Percentiles rank a stretch among this genome's conserved stretches.
phyloP scores from a whole-genome alignment of 2,797 vertebrate species.

The Ctenosaura bakeri region DNA sequence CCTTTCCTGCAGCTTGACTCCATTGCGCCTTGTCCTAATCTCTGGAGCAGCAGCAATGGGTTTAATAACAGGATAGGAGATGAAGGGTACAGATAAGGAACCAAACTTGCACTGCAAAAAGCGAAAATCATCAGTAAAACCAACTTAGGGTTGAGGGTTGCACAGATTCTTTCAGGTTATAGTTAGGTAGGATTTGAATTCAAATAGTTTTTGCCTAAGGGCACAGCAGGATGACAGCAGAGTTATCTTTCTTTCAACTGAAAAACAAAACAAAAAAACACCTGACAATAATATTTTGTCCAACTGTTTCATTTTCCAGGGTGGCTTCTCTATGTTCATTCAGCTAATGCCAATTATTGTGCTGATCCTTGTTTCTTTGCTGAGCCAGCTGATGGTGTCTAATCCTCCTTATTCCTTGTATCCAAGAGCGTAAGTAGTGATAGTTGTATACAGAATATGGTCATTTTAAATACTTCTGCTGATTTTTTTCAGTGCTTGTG shows the following conservation, averaged over 20 bases:
- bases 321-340: slow-evolving; percentile 98
- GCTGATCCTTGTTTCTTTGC: slow-evolving; percentile 93
- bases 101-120: not conserved
- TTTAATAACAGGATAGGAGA: not conserved
- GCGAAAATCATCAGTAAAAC: not conserved
- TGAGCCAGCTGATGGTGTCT: slow-evolving; percentile 98
- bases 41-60: not conserved
- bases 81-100: not conserved
- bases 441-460: slow-evolving; percentile 20
- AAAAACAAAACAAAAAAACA: not conserved
- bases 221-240: not conserved
- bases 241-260: not conserved
- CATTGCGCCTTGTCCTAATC: too few relatives aligned
- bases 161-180: not conserved
- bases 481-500: not conserved
- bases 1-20: too few relatives aligned
- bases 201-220: not conserved
- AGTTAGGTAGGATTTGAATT: not conserved
- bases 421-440: slow-evolving; percentile 90
- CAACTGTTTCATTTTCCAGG: slow-evolving; percentile 80
- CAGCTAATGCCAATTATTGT: slow-evolving; percentile 98
- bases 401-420: slow-evolving; percentile 96
- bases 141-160: not conserved
- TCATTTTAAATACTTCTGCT: slow-evolving; percentile 25
- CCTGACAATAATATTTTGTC: not conserved